phyloP scores from a whole-genome alignment of 2,797 vertebrate genomes.

The Ptychobarbus kaznakovi region DNA sequence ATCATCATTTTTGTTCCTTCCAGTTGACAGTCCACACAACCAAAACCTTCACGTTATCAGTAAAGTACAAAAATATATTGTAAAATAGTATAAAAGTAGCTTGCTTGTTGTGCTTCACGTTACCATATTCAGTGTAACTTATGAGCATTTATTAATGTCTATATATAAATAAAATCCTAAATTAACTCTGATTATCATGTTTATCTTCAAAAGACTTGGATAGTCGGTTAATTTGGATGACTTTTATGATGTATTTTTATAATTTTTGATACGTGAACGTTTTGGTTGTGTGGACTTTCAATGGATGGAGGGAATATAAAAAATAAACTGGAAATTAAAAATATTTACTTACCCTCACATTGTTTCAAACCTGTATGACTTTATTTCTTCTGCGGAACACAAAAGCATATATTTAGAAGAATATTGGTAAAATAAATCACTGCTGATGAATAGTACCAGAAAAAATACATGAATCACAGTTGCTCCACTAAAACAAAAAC shows the following conservation, averaged over 20 bases:
- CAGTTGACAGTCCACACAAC: background rate
- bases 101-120: background rate
- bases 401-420: background rate
- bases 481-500: background rate
- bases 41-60: background rate
- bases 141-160: background rate
- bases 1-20: background rate
- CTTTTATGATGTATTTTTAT: background rate
- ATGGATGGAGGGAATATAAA: no score
- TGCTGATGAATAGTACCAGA: background rate
- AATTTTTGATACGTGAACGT: background rate
- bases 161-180: background rate
- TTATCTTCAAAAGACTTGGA: no score
- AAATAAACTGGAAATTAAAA: no score
- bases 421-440: background rate
- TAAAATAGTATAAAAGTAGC: background rate
- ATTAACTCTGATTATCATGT: no score
- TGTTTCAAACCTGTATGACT: background rate
- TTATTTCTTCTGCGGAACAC: background rate
- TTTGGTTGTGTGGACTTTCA: background rate
- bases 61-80: background rate
- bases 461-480: background rate
- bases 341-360: background rate
- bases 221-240: no score
- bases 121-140: background rate